Evolutionary conservation across 2,888 invertebrate species (phyloP).

Genomic region (Phoronis australis): DNA sequence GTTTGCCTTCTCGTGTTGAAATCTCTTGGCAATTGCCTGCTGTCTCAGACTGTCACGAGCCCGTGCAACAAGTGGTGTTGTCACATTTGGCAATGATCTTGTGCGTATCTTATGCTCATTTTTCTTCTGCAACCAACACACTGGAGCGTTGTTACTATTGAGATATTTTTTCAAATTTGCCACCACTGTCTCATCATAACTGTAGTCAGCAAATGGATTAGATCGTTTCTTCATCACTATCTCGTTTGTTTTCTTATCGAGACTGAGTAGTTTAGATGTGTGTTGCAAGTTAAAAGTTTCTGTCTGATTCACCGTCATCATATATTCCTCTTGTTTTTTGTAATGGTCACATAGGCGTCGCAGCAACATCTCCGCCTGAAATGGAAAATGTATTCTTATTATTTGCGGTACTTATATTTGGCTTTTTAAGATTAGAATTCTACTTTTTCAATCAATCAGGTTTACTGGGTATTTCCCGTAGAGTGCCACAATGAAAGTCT

Average conservation of each 20-base stretch:
- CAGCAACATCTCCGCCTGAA: too few relatives aligned
- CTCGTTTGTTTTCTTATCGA: slow-evolving; percentile 32
- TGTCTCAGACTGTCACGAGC: slow-evolving; percentile 25
- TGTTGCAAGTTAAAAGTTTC: slow-evolving; percentile 33
- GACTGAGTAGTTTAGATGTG: slow-evolving; percentile 37
- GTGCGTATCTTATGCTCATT: slow-evolving; percentile 2
- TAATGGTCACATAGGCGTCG: too few relatives aligned
- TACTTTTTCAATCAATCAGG: too few relatives aligned
- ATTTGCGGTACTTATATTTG: too few relatives aligned
- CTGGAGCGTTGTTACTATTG: slow-evolving; percentile 1
- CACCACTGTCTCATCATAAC: slow-evolving; percentile 28
- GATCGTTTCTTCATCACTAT: slow-evolving; percentile 30
- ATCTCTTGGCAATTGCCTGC: slow-evolving; percentile 11
- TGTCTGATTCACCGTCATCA: slow-evolving; percentile 25
- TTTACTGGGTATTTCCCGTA: too few relatives aligned
- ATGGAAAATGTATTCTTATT: too few relatives aligned
- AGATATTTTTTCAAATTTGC: slow-evolving; percentile 6
- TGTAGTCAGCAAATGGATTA: slow-evolving; percentile 31
- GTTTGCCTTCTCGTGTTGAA: not conserved
- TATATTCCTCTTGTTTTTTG: too few relatives aligned
- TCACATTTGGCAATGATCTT: not conserved
- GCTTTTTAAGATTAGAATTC: too few relatives aligned
- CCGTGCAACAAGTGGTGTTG: slow-evolving; percentile 26
- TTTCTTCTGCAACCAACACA: slow-evolving; percentile 14
- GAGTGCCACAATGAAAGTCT: too few relatives aligned